Percentiles rank a stretch among this genome's conserved stretches.
These are phyloP conservation scores for Daboia siamensis DNA, from an alignment of 2,113 vertebrate species.

Conservation along the genomic window DNA sequence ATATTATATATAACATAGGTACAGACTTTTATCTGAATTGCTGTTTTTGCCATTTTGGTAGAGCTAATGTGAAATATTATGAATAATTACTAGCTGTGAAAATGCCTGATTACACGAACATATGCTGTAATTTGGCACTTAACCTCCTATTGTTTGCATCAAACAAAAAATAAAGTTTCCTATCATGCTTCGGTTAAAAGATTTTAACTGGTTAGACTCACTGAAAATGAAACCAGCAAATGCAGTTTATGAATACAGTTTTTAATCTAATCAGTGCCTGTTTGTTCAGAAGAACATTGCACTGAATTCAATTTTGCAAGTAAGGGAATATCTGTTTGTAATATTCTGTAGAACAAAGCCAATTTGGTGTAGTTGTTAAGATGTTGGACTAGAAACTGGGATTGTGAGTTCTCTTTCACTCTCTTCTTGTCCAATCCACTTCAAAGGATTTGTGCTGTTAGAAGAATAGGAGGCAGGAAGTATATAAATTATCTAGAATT, in stretches of 20 bases:
- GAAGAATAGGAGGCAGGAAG: not conserved
- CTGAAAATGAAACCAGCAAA: not conserved
- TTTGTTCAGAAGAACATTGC: not conserved
- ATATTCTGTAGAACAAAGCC: not conserved
- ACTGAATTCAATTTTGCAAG: not conserved
- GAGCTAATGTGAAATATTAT: not conserved
- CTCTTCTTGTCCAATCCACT: not conserved
- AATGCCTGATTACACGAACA: not conserved
- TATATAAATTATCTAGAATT: not conserved
- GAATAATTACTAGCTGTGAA: not conserved
- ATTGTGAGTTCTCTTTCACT: not conserved
- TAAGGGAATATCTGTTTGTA: not conserved
- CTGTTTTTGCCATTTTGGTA: not conserved
- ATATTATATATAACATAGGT: not conserved
- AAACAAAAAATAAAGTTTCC: not conserved
- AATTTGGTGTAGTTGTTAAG: not conserved
- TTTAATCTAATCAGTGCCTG: not conserved
- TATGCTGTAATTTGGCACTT: not conserved
- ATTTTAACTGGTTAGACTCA: not conserved
- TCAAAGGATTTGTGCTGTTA: not conserved
- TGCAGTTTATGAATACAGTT: not conserved
- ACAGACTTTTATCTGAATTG: not conserved
- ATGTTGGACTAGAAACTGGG: not conserved
- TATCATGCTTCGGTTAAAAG: not conserved
- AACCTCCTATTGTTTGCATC: not conserved